Percentiles rank a stretch among this genome's conserved stretches.
Evolutionary conservation across 2,113 vertebrate species (phyloP).

Genomic region (Aspidoscelis tigris): DNA sequence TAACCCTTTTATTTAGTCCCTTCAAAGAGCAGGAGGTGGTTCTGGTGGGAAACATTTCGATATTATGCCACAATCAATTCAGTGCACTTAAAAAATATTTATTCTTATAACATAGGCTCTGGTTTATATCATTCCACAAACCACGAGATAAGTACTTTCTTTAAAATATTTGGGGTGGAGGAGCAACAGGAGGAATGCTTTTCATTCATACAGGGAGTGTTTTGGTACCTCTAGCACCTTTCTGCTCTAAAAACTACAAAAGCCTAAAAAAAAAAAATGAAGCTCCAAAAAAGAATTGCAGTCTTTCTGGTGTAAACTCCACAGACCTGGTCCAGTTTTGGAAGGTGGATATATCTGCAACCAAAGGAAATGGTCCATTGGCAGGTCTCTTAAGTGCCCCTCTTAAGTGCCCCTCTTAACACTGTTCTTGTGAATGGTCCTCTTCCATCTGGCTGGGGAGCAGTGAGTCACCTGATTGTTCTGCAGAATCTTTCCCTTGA

Average conservation of each 20-base stretch:
- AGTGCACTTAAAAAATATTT: constrained; percentile 41
- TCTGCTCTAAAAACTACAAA: constrained; percentile 47
- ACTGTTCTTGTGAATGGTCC: background rate
- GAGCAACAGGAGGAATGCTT: constrained; percentile 5
- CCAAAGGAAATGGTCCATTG: background rate
- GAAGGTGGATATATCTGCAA: background rate
- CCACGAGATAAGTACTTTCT: constrained; percentile 2
- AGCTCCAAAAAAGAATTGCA: background rate
- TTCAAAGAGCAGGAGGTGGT: constrained; percentile 55
- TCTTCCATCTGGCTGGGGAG: constrained; percentile 39
- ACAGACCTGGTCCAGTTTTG: constrained; percentile 41
- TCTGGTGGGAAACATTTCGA: constrained; percentile 43
- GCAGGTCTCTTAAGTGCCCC: background rate
- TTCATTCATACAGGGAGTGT: background rate
- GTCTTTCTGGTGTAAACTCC: fast-evolving
- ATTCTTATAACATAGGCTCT: constrained; percentile 32
- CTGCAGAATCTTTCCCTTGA: constrained; percentile 34
- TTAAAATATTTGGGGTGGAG: constrained; percentile 15
- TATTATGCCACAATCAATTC: constrained; percentile 55
- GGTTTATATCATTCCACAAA: constrained; percentile 10
- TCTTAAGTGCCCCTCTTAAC: too few relatives aligned
- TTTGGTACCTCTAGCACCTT: constrained; percentile 27
- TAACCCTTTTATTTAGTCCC: constrained; percentile 62
- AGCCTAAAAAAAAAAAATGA: background rate
- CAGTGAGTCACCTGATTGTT: background rate